Evolutionary conservation across 2,797 vertebrate genomes (phyloP), one percentile per base, ranked within the genome.

Genomic region (Micromesistius poutassou): DNA sequence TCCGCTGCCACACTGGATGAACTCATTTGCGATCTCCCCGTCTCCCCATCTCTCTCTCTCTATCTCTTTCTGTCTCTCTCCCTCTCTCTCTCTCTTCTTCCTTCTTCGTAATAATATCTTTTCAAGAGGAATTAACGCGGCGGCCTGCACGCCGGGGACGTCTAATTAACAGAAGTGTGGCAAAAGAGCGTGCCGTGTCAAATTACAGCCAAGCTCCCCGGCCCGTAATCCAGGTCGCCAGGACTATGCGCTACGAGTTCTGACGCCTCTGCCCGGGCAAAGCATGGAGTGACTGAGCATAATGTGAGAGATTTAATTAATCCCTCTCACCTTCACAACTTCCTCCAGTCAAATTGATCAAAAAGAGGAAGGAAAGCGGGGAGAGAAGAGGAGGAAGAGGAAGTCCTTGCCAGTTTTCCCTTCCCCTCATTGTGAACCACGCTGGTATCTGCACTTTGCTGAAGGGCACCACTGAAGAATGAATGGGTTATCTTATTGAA

Each of bases 401-500:
- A 16, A 42, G 73, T 25, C 75, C 73, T 72, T 79, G 80, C 68
- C 80, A 76, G 70, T 73, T 74, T 72, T 25, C n/a, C 8, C 3
- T 38, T 16, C 33, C 28, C 35, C 72, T 75, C 71, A 70, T 73
- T 78, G 80, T 78, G 76, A 73, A 42, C 42, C 73, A 78, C 68
- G 71, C 80, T 70, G 77, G 75, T 71, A 73, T 78, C 35, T 73
- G 73, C 75, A 36, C 76, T 73, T 72, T 30, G 80, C 76, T 78
- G 81, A 82, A 80, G 81, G 83, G 75, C 81, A 79, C 72, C 16
- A 50, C 31, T 75, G 78, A 79, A 77, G 81, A 85, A 76, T 83
- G 81, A 85, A 81, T 81, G 76, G 77, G 74, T 81, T 82, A 78
- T 84, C 83, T 80, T 84, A 85, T 81, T 81, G 78, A 85, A 85